Conservation (phyloP, 2,113 vertebrate species). For the Speoplatyrhinus poulsoni region DNA sequence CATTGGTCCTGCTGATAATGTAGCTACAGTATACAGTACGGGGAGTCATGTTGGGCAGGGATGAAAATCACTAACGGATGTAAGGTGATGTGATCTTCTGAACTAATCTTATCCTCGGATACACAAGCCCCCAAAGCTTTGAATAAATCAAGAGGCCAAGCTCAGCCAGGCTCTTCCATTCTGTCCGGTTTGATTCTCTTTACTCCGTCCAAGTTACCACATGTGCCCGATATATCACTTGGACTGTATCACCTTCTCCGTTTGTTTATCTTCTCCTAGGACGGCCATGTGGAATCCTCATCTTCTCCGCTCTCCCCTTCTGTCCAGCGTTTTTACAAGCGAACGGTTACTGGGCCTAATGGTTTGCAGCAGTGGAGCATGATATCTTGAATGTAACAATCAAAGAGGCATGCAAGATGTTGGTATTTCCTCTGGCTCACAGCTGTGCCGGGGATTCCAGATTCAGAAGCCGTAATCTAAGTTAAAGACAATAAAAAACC, state of each 20-base stretch:
- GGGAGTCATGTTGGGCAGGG: neutral
- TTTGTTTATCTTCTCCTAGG: constrained; percentile 87
- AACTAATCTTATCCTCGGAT: constrained; percentile 76
- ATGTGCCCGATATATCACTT: constrained; percentile 91
- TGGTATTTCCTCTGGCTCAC: constrained; percentile 91
- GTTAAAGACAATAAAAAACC: constrained; percentile 67
- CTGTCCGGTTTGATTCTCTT: constrained; percentile 35
- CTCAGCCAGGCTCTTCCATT: constrained; percentile 44
- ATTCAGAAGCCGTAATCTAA: constrained; percentile 83
- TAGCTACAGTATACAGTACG: neutral
- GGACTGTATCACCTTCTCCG: constrained; percentile 83
- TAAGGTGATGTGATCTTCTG: constrained; percentile 76
- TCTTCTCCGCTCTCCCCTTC: constrained; percentile 86
- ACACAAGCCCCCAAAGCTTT: constrained; percentile 67
- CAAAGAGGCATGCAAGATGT: constrained; percentile 90
- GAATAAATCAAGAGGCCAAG: constrained; percentile 75
- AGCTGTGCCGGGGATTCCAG: constrained; percentile 83
- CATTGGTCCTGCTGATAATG: constrained; percentile 34
- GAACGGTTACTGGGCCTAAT: constrained; percentile 86
- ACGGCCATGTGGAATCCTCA: constrained; percentile 97
- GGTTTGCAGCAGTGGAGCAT: constrained; percentile 92
- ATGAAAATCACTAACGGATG: constrained; percentile 63
- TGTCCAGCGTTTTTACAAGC: constrained; percentile 96
- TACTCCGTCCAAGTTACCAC: constrained; percentile 69
- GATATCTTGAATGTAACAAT: constrained; percentile 99